A percentile compares a stretch with the other conserved stretches of the same genome.
Evolutionary conservation across 2,797 vertebrate species (phyloP).

Genomic region (Oreochromis mossambicus): DNA sequence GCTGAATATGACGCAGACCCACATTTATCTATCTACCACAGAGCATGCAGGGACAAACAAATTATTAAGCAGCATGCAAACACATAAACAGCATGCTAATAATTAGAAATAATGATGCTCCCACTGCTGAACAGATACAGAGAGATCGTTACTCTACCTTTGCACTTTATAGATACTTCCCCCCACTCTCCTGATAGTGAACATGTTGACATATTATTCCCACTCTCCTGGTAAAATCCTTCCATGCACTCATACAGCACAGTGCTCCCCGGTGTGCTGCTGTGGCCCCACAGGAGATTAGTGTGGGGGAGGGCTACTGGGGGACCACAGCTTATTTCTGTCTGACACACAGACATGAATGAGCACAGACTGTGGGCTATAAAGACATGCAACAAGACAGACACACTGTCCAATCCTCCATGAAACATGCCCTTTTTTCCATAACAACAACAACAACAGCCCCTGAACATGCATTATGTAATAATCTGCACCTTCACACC

Average conservation of each 20-base stretch:
- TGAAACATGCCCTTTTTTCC: fast-evolving
- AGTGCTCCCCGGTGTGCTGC: slow-evolving; percentile 62
- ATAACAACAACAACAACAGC: background rate
- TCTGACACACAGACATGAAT: slow-evolving; percentile 40
- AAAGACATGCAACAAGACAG: background rate
- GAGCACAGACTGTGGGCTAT: slow-evolving; percentile 6
- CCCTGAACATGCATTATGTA: background rate
- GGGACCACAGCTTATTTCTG: slow-evolving; percentile 82
- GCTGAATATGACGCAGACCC: background rate
- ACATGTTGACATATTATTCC: slow-evolving; percentile 74
- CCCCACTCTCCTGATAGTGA: slow-evolving; percentile 75
- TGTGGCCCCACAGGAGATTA: slow-evolving; percentile 71
- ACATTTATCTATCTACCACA: background rate
- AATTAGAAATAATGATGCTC: background rate
- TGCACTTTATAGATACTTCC: slow-evolving; percentile 71
- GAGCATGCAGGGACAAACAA: background rate
- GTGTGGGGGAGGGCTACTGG: slow-evolving; percentile 71
- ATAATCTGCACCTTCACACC: slow-evolving; percentile 72
- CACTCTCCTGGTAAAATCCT: slow-evolving; percentile 75
- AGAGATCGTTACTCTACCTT: slow-evolving; percentile 69
- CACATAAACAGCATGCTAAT: background rate
- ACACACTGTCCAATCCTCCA: background rate
- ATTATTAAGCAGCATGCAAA: background rate
- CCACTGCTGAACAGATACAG: background rate
- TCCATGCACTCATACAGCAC: slow-evolving; percentile 75